These are phyloP conservation scores for Lytechinus variegatus DNA, from an alignment of 35 echinoderm and acorn worm species.

Conservation along the genomic window DNA sequence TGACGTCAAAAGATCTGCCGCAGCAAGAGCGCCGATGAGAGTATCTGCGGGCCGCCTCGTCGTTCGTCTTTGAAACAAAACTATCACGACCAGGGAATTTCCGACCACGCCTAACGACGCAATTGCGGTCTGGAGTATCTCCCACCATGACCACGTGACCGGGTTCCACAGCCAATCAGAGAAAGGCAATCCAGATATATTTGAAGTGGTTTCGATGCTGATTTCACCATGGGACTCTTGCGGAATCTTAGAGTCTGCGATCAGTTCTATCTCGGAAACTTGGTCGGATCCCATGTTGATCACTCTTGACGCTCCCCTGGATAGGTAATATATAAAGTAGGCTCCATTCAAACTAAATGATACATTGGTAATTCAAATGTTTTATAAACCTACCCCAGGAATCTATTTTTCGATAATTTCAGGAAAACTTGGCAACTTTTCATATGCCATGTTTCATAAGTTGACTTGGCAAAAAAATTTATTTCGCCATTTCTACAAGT, in stretches of 20 bases:
- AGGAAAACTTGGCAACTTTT: too few species aligned
- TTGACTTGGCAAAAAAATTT: too few species aligned
- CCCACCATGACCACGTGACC: slow-evolving; percentile 61
- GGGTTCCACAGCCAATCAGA: neutral
- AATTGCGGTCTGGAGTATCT: slow-evolving; percentile 45
- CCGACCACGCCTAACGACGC: slow-evolving; percentile 69
- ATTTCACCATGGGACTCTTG: neutral
- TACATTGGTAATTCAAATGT: neutral
- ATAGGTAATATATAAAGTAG: neutral
- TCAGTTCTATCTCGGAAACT: neutral
- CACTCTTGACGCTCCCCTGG: neutral
- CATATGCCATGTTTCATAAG: too few species aligned
- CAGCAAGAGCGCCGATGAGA: slow-evolving; percentile 65
- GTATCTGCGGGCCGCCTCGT: slow-evolving; percentile 53
- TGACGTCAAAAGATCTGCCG: slow-evolving; percentile 72
- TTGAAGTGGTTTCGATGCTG: neutral
- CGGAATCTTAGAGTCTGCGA: neutral
- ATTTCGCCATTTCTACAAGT: too few species aligned
- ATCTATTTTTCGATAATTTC: too few species aligned
- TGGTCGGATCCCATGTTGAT: neutral
- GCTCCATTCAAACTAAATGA: neutral
- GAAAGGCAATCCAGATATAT: neutral
- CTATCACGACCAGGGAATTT: slow-evolving; percentile 59
- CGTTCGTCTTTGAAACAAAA: slow-evolving; percentile 45
- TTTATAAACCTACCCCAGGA: too few species aligned